Base-by-base conservation (phyloP, 2,797 vertebrate genomes). In the Xiphorhynchus erythropygius region DNA sequence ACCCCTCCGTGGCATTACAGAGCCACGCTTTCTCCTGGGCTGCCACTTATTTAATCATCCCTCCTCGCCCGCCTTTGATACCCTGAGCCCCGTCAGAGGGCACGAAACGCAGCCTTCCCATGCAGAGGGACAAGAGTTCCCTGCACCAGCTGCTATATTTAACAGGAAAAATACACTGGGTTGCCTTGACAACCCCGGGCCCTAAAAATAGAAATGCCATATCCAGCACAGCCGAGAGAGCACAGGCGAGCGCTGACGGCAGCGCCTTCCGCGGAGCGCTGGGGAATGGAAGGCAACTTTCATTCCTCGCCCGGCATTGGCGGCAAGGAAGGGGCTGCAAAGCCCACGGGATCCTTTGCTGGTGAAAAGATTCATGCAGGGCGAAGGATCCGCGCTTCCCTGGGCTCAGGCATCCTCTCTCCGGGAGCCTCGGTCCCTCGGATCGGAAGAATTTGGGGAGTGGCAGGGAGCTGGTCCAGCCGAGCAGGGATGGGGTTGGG, bases 91-190 rank as follows among this genome's bases (percentile, higher is more conserved):
- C 77, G 74, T 84, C 81, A 87, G 79, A 80, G 92, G 93, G 76
- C 93, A 88, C 32, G 39, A 81, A 90, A 27, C 74, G 3, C 57
- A 64, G 94, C 81, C 75, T 87, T 91, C 78, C 70, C 84, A 95
- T 94, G 92, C 96, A 91, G 79, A 84, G 84, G 97, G 96, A 95
- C 97, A 87, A 79, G 70, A 60, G 59, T 30, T 79, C 84, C 90
- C 83, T 56, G 95, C 91, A 96, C 91, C 95, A 93, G 96, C 97
- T 92, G 92, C 97, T 97, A 96, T 96, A 97, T 96, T 97, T 97
- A 98, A 96, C 95, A 91, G 52, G 24, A 41, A 19, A 97, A 94
- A 88, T 71, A 95, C 84, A 44, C 91, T 94, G 70, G 4, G 93
- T 97, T 96, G 94, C 62, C 97, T 92, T 95, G 96, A 69, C 96